A percentile compares a stretch with the other conserved stretches of the same genome.
Evolutionary conservation across 2,113 vertebrate genomes (phyloP).

Genomic region (Laticauda laticaudata): DNA sequence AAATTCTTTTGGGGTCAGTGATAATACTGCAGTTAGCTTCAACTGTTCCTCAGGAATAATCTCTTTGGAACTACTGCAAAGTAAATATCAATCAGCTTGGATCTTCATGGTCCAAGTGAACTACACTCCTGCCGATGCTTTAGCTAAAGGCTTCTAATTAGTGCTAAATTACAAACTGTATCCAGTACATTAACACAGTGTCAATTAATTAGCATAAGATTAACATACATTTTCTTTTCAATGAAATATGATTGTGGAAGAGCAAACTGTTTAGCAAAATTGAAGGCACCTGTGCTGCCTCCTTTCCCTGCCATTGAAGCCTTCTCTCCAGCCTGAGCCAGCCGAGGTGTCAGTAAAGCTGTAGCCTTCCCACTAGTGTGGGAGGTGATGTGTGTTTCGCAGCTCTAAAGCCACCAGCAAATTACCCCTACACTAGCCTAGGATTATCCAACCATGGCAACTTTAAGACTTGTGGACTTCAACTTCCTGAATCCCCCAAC

Average conservation of each 20-base stretch:
- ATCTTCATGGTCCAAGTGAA: background rate
- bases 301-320: background rate
- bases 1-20: background rate
- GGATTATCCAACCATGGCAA: background rate
- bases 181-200: background rate
- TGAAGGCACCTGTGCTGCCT: background rate
- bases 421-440: background rate
- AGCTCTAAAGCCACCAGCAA: background rate
- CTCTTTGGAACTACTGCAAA: background rate
- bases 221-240: background rate
- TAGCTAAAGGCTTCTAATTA: background rate
- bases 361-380: background rate
- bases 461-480: background rate
- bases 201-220: background rate
- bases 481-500: background rate
- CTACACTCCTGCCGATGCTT: background rate
- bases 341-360: background rate
- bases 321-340: background rate
- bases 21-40: background rate
- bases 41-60: background rate
- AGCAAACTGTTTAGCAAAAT: background rate
- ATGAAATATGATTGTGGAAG: slow-evolving; percentile 4
- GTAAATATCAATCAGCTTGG: background rate
- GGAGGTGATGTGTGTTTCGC: background rate
- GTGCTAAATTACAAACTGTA: background rate